Base-by-base conservation (phyloP, 92 coral and sea anemone species). In the Epizoanthus ramosus region DNA sequence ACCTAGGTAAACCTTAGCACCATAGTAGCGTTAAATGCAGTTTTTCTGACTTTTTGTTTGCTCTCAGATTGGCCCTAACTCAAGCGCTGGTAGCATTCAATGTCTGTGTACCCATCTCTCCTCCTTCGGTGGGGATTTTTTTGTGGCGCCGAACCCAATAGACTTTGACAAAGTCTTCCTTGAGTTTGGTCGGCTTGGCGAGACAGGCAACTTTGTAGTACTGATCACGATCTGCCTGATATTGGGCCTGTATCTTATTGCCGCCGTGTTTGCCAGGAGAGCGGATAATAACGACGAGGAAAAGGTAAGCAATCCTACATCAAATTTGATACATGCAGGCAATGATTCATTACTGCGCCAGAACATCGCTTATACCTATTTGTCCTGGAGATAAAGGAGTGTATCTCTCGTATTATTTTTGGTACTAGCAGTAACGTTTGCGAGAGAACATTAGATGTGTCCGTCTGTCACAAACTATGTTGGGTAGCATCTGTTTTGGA, bases 121-220 rank as follows among this genome's bases (percentile, higher is more conserved):
- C 5, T 95, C 98, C 31, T 95, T 95, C 83, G 98, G 98, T 10
- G 97, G 98, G 4, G 96, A 94, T 56, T 89, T 95, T 71, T 74
- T 95, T 73, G 98, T 95, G 17, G 98, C 98, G 16, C 98, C 98
- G 64, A 95, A 95, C 85, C 98, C 98, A 10, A 93, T 95, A 70
- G 98, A 95, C 92, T 95, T 95, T 61, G 96, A 92, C 50, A 83
- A 92, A 86, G 98, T 94, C 22, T 95, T 94, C 87, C 84, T 84
- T 35, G 94, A 89, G 4, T 91, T 95, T 15, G 87, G 89, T 17
- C 87, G 93, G 41, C 89, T 95, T 60, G 87, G 89, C 18, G 88
- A 94, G 71, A 86, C 92, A 22, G 85, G 89, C 31, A 95, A 95
- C 85, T 83, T 94, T 64, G 98, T 92, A 5, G 98, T 95, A 2